Percentiles rank a stretch among this genome's conserved stretches.
Conservation (phyloP, 2,888 invertebrate genomes). For the Hybos culiciformis region DNA sequence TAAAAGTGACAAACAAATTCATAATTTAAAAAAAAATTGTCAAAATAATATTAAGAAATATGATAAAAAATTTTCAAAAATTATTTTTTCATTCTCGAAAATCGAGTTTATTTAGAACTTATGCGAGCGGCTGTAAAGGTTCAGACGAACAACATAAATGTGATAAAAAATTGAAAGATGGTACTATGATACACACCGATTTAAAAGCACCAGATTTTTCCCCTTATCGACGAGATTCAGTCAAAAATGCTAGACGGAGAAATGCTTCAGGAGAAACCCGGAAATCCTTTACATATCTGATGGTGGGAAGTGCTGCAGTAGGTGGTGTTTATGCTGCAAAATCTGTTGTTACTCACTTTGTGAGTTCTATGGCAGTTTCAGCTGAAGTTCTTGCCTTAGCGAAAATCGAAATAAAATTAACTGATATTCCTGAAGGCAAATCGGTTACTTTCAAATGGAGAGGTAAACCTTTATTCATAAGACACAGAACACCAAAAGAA, state of each 20-base stretch:
- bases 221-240: slow-evolving; percentile 49
- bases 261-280: background rate
- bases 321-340: slow-evolving; percentile 70
- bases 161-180: too few species aligned
- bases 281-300: slow-evolving; percentile 41
- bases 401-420: slow-evolving; percentile 77
- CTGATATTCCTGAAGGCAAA: slow-evolving; percentile 79
- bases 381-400: slow-evolving; percentile 84
- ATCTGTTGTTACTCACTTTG: slow-evolving; percentile 54
- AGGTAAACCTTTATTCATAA: slow-evolving; percentile 63
- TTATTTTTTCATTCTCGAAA: too few species aligned
- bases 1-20: too few species aligned
- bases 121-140: too few species aligned
- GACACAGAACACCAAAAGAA: slow-evolving; percentile 58
- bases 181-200: too few species aligned
- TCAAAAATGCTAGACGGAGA: background rate
- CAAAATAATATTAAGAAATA: too few species aligned
- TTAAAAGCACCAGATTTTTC: slow-evolving; percentile 69
- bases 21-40: too few species aligned
- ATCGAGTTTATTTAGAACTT: too few species aligned
- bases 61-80: too few species aligned
- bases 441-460: slow-evolving; percentile 89
- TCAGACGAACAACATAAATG: too few species aligned
- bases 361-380: slow-evolving; percentile 65
- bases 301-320: slow-evolving; percentile 42